phyloP scores from a whole-genome alignment of 2,113 vertebrate species.

The Hippolais icterina region DNA sequence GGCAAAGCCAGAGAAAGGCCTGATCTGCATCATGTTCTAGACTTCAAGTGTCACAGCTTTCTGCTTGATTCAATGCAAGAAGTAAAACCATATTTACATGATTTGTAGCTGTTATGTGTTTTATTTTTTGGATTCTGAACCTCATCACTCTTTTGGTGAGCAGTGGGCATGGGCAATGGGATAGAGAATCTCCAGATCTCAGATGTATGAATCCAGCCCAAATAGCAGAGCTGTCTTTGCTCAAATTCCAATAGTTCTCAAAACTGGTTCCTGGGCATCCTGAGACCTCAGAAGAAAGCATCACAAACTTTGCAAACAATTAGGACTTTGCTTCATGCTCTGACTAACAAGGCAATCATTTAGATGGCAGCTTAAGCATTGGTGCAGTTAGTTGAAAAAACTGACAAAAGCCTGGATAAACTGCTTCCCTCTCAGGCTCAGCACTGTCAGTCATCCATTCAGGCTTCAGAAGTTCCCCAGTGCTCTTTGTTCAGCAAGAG shows the following conservation, averaged over 20 bases:
- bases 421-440: slow-evolving; percentile 15
- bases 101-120: neutral
- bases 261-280: neutral
- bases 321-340: neutral
- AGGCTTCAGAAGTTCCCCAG: slow-evolving; percentile 28
- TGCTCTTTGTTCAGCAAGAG: slow-evolving; percentile 66
- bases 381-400: slow-evolving; percentile 9
- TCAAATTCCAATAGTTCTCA: neutral
- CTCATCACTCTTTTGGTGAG: neutral
- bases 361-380: neutral
- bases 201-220: neutral
- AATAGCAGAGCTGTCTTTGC: neutral
- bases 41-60: neutral
- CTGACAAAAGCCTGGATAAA: slow-evolving; percentile 38
- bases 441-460: slow-evolving; percentile 65
- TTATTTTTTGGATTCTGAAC: neutral
- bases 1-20: neutral
- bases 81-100: neutral
- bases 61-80: neutral
- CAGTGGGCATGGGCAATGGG: fast-evolving
- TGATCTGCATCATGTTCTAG: fast-evolving
- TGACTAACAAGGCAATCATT: slow-evolving; percentile 16
- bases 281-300: neutral
- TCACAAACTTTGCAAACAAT: neutral
- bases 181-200: neutral